Evolutionary conservation across 2,113 vertebrate species (phyloP).

Genomic region (Rostratula benghalensis): DNA sequence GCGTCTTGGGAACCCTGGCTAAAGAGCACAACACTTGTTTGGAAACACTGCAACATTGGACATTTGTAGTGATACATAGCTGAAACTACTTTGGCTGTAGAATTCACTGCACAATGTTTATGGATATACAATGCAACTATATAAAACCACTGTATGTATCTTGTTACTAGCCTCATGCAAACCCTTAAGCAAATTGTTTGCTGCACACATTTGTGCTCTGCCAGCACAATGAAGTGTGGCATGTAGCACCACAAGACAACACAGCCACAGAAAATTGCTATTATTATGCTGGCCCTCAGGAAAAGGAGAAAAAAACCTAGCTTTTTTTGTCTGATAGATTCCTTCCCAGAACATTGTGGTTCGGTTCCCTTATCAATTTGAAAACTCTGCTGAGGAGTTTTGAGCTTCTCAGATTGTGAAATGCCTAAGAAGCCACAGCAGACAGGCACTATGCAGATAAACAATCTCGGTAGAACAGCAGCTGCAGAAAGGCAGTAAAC

Average conservation of each 20-base stretch:
- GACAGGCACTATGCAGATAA: conserved; percentile 60
- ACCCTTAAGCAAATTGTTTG: background rate
- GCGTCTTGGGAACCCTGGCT: background rate
- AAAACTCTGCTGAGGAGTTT: background rate
- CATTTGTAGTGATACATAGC: background rate
- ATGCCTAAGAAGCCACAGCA: conserved; percentile 51
- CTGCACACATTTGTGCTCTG: background rate
- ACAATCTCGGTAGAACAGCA: conserved; percentile 59
- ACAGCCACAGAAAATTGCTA: background rate
- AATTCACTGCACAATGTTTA: background rate
- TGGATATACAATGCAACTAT: background rate
- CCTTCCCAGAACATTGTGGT: conserved; percentile 36
- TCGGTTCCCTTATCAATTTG: conserved; percentile 22
- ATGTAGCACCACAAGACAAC: background rate
- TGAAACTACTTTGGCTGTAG: background rate
- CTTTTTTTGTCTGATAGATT: background rate
- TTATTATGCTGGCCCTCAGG: background rate
- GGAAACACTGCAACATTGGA: background rate
- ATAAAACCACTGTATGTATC: background rate
- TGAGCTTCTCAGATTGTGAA: conserved; percentile 61
- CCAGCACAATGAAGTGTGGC: background rate
- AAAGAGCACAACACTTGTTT: background rate
- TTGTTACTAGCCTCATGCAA: background rate
- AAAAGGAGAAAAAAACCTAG: background rate
- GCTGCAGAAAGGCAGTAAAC: conserved; percentile 65